Base-by-base conservation (phyloP, 37 sponge, comb jelly and placozoan genomes). In the Hexactinellida sp. region DNA sequence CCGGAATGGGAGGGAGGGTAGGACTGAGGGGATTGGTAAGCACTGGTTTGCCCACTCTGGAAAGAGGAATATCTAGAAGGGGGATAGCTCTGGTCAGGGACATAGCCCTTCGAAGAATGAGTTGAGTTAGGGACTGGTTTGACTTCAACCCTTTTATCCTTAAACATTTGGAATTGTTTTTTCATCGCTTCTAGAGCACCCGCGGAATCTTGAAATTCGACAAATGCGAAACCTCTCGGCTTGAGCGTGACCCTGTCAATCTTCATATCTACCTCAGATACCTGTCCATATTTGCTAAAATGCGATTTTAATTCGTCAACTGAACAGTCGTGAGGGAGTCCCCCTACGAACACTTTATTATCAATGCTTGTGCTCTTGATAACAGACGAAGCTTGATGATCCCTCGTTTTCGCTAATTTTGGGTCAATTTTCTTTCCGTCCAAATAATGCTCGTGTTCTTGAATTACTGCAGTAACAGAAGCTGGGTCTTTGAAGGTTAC, bases 271-370 rank as follows among this genome's bases (percentile, higher is more conserved):
- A 63, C 76, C 13, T 63, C 76, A 7, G 76, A 24, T 30, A 89
- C 86, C 38, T 38, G 38, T 30, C 92, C 92, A 87, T 38, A 87
- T 36, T 90, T 39, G 25, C 1, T 3, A 34, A 92, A 90, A 39
- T 86, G 52, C 7, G 37, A 9, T 37, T 38, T 88, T 0, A 90
- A 32, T n/a, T 86, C 87, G 0, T 92, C 90, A 21, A 86, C 87
- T 32, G 55, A 82, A 19, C 89, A 84, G 21, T 55, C 87, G 37
- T 54, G 41, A 0, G 84, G 51, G 0, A 92, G 52, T 1, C 92
- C 92, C 24, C 92, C 92, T 51, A 92, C 55, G 39, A 92, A 92
- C 24, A 92, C 76, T 63, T 63, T 63, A 3, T 63, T 63, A 25
- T 32, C 76, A 63, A 63, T 63, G 5, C 5, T 25, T 3, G 19